Base-by-base conservation (phyloP, 2,888 invertebrate genomes). In the Suillia variegata region DNA sequence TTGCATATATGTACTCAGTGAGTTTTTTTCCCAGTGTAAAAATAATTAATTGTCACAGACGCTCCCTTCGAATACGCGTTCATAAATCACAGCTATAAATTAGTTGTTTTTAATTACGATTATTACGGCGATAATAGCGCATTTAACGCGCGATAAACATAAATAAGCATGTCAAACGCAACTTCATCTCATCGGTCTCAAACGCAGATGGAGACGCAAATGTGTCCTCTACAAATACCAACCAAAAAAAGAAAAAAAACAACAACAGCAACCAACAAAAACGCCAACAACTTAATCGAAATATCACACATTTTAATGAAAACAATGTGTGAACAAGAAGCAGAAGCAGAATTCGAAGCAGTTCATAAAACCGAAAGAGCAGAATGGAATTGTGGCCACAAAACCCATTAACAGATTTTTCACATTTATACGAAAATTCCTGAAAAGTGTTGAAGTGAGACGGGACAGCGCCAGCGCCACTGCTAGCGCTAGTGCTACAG, bases 71-170 rank as follows among this genome's bases (percentile, higher is more conserved):
- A 47, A 54, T n/a, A 62, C 61, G 54, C 49, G 4, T 50, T 53
- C 70, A 75, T 77, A 77, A 77, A 77, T 77, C 77, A 76, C 62
- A 69, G 67, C 71, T 67, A 75, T 78, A 77, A 78, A 77, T 77
- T 74, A 78, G 75, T 75, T 75, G 67, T 68, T 70, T 76, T 77
- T 77, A 77, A 78, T 77, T 78, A 77, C 75, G 76, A 72, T 77
- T 75, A 77, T 78, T 78, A 77, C 69, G 71, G 65, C 74, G 76
- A 75, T 78, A 75, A 78, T 76, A 76, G 74, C 69, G 67, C 68
- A 76, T 77, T 76, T 71, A 77, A 75, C 75, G 76, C 74, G 74
- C 74, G 71, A 74, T 78, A 73, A 75, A 75, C 78, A 77, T 77
- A 78, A 77, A 77, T 77, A 75, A 77, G 71, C 69, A 70, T 74